Evolutionary conservation across 2,113 vertebrate species (phyloP), one percentile per base, ranked within the genome.

Genomic region (Ciconia maguari): DNA sequence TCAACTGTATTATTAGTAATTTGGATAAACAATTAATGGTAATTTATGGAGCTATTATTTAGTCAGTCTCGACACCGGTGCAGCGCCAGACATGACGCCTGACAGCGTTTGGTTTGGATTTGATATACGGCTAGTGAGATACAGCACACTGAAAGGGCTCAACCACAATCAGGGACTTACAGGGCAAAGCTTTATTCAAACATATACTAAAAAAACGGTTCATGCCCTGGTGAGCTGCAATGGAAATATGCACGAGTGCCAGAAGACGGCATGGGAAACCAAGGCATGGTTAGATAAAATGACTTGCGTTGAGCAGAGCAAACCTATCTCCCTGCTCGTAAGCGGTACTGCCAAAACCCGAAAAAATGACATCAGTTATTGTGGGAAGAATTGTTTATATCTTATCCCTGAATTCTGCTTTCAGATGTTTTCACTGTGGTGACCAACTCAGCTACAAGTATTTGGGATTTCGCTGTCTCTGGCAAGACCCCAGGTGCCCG

Each of bases 101-200:
- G 77, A 38, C 52, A 41, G 58, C 77, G 57, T 72, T 75, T 94
- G 70, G 72, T 48, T 77, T 86, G 51, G 66, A 26, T 46, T 89
- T 84, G 64, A 27, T 24, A 7, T 2, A 11, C 1, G 13, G 21
- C 26, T 62, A 7, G 19, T 15, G 32, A 94, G 55, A 21, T 9
- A 48, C 17, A 57, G 22, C 46, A 18, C 44, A 42, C 6, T 6
- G 32, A 21, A 77, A 66, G 61, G 17, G 32, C 24, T 36, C 62
- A 88, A 1, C 24, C 36, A 54, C 0, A 0, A 58, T 16, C 49
- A 64, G 19, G 16, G 48, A 16, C 32, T 64, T 77, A 19, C 0
- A 3, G 10, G 7, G 26, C 32, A 91, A 75, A 94, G 61, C 9
- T 72, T 42, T 52, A 20, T 10, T 84, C 32, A 71, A 76, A 68